Evolutionary conservation across 2,888 invertebrate species (phyloP).

Genomic region (Netelia virgata): DNA sequence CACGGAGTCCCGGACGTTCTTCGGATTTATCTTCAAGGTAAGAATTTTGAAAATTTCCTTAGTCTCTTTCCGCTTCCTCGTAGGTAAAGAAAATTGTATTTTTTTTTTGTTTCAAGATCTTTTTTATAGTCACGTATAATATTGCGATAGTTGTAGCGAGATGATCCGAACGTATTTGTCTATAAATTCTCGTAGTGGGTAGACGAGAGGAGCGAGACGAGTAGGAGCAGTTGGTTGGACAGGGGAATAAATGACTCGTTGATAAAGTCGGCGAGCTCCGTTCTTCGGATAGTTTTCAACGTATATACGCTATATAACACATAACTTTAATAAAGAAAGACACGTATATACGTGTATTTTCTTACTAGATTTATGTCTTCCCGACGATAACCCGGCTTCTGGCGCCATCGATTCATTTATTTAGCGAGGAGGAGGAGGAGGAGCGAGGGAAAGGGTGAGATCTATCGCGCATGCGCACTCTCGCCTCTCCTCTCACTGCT

Average conservation of each 20-base stretch:
- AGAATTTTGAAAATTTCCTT: slow-evolving; percentile 48
- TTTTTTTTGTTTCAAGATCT: too few species aligned
- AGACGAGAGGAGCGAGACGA: slow-evolving; percentile 18
- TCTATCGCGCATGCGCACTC: slow-evolving; percentile 41
- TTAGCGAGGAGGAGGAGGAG: slow-evolving; percentile 23
- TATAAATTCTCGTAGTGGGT: too few species aligned
- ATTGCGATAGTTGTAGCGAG: too few species aligned
- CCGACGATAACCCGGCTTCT: slow-evolving; percentile 79
- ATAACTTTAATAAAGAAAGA: slow-evolving; percentile 2
- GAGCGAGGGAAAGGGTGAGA: slow-evolving; percentile 11
- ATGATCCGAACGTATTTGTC: too few species aligned
- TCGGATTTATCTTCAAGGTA: slow-evolving; percentile 93
- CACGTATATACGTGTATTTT: slow-evolving; percentile 70
- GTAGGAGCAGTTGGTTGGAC: slow-evolving; percentile 1
- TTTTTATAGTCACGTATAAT: too few species aligned
- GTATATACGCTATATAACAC: neutral
- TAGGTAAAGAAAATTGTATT: neutral
- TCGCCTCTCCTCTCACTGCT: slow-evolving; percentile 27
- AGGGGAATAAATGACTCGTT: slow-evolving; percentile 59
- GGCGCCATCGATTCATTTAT: slow-evolving; percentile 78
- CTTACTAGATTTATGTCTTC: slow-evolving; percentile 76
- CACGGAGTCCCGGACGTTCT: slow-evolving; percentile 92
- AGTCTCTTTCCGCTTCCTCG: neutral
- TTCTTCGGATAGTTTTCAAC: slow-evolving; percentile 23
- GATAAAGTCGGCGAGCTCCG: slow-evolving; percentile 54